Percentiles rank a stretch among this genome's conserved stretches.
Conservation (phyloP, 2,797 vertebrate genomes). For the Leptatherina wallacei region DNA sequence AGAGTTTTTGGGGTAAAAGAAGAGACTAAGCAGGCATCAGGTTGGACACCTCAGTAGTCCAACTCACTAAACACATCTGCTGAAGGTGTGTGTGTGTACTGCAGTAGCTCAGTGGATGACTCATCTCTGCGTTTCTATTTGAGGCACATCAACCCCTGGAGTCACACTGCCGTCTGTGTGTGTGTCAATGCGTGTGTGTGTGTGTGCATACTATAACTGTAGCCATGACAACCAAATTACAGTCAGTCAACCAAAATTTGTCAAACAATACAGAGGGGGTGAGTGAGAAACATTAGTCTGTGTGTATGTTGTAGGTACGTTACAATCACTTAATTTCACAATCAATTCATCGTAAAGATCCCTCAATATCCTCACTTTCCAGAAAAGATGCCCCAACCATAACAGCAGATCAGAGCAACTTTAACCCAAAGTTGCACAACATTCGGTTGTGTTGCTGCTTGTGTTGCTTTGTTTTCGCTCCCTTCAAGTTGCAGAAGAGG, state of each 20-base stretch:
- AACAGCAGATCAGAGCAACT: too few relatives aligned
- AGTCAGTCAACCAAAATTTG: conserved; percentile 39
- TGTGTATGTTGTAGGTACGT: too few relatives aligned
- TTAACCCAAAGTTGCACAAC: too few relatives aligned
- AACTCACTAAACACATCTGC: conserved; percentile 59
- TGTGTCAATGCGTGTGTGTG: conserved; percentile 30
- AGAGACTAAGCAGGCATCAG: conserved; percentile 57
- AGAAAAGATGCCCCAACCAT: too few relatives aligned
- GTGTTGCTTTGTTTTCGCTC: too few relatives aligned
- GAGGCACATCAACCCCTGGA: conserved; percentile 80
- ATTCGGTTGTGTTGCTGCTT: too few relatives aligned
- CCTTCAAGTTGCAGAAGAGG: too few relatives aligned
- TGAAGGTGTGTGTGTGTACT: conserved; percentile 58
- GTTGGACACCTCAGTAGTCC: conserved; percentile 54
- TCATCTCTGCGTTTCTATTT: conserved; percentile 84
- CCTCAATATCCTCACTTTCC: too few relatives aligned
- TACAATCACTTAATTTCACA: too few relatives aligned
- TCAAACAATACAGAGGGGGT: conserved; percentile 18
- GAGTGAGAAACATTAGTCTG: too few relatives aligned
- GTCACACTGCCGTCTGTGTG: conserved; percentile 66
- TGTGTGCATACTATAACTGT: conserved; percentile 55
- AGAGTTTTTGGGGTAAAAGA: conserved; percentile 2
- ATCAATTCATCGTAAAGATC: too few relatives aligned
- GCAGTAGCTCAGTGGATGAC: conserved; percentile 77
- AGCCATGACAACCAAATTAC: conserved; percentile 68